Evolutionary conservation across 2,888 invertebrate genomes (phyloP).

Genomic region (Tenthredo mesomela): DNA sequence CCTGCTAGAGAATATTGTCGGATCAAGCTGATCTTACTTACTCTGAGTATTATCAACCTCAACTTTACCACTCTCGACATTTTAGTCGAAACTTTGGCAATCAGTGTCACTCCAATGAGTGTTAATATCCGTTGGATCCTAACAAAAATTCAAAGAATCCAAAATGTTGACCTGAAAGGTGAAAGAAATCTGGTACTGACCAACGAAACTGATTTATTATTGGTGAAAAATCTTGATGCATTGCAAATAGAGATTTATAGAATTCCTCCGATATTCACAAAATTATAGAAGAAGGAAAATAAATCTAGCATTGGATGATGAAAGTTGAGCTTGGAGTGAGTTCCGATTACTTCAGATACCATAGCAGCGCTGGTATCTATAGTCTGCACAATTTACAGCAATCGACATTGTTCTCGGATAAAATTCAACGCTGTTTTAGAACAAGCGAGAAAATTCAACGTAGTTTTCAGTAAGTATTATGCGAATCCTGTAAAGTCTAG

Average conservation of each 20-base stretch:
- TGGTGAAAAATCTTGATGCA: background rate
- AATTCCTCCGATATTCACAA: background rate
- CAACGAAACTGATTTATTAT: background rate
- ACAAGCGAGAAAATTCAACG: background rate
- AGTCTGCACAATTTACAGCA: background rate
- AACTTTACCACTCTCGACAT: background rate
- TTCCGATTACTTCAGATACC: background rate
- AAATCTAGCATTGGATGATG: background rate
- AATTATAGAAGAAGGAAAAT: background rate
- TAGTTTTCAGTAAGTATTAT: constrained; percentile 26
- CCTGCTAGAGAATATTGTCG: background rate
- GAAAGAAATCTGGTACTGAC: background rate
- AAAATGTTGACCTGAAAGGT: background rate
- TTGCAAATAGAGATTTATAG: background rate
- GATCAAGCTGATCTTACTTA: background rate
- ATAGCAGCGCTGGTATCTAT: background rate
- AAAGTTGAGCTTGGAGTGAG: background rate
- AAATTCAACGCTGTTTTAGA: constrained; percentile 20
- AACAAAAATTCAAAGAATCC: background rate
- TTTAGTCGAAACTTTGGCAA: background rate
- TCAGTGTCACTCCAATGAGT: background rate
- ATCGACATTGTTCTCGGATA: constrained; percentile 12
- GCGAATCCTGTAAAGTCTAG: constrained; percentile 45
- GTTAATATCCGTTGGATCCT: no score
- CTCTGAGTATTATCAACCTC: background rate